phyloP scores from a whole-genome alignment of 1,140 invertebrate species.

The Hyposmocoma kahamanoa region DNA sequence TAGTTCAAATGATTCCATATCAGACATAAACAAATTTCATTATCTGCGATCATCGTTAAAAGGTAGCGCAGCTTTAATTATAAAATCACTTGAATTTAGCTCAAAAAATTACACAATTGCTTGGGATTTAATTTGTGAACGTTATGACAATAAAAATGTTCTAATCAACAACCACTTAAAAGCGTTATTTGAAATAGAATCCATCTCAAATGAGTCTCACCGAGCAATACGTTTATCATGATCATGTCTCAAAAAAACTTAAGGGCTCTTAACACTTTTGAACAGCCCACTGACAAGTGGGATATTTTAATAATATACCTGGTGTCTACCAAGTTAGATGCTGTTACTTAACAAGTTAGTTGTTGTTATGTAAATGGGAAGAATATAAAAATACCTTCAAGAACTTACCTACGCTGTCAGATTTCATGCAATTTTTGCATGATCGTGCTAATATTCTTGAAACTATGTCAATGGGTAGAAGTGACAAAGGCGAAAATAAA shows the following conservation, averaged over 20 bases:
- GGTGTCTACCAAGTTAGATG: background rate
- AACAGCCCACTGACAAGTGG: constrained; percentile 2
- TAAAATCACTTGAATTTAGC: background rate
- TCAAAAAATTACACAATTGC: background rate
- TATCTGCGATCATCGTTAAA: background rate
- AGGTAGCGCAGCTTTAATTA: background rate
- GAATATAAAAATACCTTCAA: background rate
- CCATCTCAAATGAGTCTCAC: background rate
- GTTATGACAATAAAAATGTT: background rate
- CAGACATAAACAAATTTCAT: background rate
- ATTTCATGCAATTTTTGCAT: background rate
- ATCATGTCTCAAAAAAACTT: background rate
- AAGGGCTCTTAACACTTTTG: background rate
- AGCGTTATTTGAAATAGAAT: background rate
- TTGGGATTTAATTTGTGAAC: background rate
- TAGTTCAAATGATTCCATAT: background rate
- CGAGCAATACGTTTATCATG: background rate
- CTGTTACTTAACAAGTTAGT: too few species aligned
- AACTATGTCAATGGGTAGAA: background rate
- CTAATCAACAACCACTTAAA: background rate
- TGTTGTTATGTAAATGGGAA: background rate
- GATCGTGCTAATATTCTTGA: background rate
- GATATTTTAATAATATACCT: background rate
- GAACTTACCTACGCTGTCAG: background rate
- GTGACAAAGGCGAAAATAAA: background rate